phyloP scores from a whole-genome alignment of 1,140 invertebrate species.

The Bilobella aurantiaca region DNA sequence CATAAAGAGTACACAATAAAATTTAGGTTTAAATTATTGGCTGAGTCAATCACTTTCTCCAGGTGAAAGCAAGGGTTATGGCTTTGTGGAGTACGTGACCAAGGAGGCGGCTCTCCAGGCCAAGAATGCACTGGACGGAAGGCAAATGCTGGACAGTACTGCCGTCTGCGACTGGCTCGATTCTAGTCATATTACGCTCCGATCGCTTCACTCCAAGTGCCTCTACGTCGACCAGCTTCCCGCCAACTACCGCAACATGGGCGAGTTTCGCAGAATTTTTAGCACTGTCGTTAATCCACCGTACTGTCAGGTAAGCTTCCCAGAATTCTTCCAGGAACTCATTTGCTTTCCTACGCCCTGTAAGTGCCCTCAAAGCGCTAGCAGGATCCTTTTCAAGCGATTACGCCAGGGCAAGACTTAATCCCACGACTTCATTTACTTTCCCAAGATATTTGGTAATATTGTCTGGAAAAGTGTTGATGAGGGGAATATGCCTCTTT shows the following conservation, averaged over 20 bases:
- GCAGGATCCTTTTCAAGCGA: too few relatives aligned
- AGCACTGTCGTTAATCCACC: conserved; percentile 46
- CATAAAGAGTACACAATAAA: too few relatives aligned
- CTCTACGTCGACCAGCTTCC: conserved; percentile 48
- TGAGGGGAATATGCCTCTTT: background rate
- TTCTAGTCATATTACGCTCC: conserved; percentile 43
- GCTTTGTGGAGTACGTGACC: conserved; percentile 49
- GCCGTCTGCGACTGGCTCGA: conserved; percentile 49
- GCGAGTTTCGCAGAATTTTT: conserved; percentile 47
- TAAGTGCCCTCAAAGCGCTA: too few relatives aligned
- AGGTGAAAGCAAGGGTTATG: conserved; percentile 51
- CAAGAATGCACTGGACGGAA: conserved; percentile 44
- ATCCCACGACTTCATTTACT: too few relatives aligned
- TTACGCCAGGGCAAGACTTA: too few relatives aligned
- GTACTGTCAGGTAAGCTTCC: conserved; percentile 48
- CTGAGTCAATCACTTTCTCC: too few relatives aligned
- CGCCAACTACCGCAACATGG: conserved; percentile 46
- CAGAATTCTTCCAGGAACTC: background rate
- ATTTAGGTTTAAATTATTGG: too few relatives aligned
- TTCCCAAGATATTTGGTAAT: too few relatives aligned
- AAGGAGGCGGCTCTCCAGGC: conserved; percentile 45
- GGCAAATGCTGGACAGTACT: conserved; percentile 39
- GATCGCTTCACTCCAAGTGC: conserved; percentile 47
- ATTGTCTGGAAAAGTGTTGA: too few relatives aligned
- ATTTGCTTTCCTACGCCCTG: background rate